A percentile compares a stretch with the other conserved stretches of the same genome.
These are phyloP conservation scores for Octomys mimax DNA, from an alignment of 2,797 vertebrate genomes.

Conservation along the genomic window DNA sequence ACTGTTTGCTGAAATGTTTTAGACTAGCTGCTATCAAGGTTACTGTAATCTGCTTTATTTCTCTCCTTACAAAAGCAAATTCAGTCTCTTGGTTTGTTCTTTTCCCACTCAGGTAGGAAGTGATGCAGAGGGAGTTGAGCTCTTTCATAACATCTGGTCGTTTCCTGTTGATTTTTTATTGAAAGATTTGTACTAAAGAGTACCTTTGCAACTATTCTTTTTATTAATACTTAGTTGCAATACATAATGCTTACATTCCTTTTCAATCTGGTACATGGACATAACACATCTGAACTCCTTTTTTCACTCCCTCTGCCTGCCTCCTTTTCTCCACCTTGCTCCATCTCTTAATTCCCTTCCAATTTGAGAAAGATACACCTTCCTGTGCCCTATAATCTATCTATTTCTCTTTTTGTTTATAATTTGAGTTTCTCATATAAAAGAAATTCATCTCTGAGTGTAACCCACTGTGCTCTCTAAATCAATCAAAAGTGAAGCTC, in stretches of 20 bases:
- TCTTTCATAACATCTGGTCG: not conserved
- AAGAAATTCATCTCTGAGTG: not conserved
- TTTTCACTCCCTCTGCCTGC: not conserved
- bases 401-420: not conserved
- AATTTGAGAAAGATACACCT: not conserved
- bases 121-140: not conserved
- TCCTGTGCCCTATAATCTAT: not conserved
- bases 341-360: not conserved
- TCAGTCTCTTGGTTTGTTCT: not conserved
- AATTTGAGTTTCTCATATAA: not conserved
- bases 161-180: not conserved
- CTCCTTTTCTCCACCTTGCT: not conserved
- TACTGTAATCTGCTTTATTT: not conserved
- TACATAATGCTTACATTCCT: not conserved
- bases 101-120: not conserved
- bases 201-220: not conserved
- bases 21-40: not conserved
- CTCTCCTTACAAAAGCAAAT: not conserved
- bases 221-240: not conserved
- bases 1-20: not conserved
- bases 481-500: not conserved
- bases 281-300: not conserved
- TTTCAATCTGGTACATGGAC: not conserved
- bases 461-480: not conserved
- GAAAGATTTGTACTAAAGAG: not conserved